A percentile compares a stretch with the other conserved stretches of the same genome.
These are phyloP conservation scores for Blastobasis lacticolella DNA, from an alignment of 2,888 invertebrate species.

Conservation along the genomic window DNA sequence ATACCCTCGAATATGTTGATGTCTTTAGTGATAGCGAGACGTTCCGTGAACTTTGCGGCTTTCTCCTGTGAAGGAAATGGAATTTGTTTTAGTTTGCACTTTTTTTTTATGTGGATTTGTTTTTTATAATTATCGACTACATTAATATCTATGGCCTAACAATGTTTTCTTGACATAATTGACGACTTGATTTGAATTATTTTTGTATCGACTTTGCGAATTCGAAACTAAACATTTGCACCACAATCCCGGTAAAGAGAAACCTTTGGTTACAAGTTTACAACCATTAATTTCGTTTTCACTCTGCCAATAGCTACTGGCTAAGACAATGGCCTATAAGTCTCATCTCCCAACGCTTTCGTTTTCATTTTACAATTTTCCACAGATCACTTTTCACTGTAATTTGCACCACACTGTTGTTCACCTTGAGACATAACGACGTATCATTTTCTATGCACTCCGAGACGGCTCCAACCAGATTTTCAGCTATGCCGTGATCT, in stretches of 20 bases:
- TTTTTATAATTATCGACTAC: not conserved
- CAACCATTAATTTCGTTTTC: constrained; percentile 3
- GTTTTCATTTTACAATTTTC: constrained; percentile 17
- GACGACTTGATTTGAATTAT: too few species aligned
- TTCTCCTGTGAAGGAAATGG: constrained; percentile 68
- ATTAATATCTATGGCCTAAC: too few species aligned
- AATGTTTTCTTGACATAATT: too few species aligned
- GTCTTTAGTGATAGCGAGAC: constrained; percentile 69
- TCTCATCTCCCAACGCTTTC: constrained; percentile 9
- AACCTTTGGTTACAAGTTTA: too few species aligned
- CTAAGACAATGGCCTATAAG: constrained; percentile 7
- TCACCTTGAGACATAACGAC: constrained; percentile 77
- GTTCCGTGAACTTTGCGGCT: constrained; percentile 74
- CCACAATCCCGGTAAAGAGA: too few species aligned
- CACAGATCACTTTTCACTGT: constrained; percentile 34
- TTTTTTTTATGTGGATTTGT: not conserved
- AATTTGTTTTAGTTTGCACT: not conserved
- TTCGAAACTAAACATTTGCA: too few species aligned
- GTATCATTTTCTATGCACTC: constrained; percentile 76
- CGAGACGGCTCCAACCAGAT: constrained; percentile 57
- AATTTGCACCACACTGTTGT: constrained; percentile 33
- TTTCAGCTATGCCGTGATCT: constrained; percentile 57
- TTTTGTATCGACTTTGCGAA: too few species aligned
- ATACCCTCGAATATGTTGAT: constrained; percentile 69
- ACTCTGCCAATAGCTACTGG: constrained; percentile 3